Evolutionary conservation across 2,888 invertebrate species (phyloP).

Genomic region (Lissonota sp.): DNA sequence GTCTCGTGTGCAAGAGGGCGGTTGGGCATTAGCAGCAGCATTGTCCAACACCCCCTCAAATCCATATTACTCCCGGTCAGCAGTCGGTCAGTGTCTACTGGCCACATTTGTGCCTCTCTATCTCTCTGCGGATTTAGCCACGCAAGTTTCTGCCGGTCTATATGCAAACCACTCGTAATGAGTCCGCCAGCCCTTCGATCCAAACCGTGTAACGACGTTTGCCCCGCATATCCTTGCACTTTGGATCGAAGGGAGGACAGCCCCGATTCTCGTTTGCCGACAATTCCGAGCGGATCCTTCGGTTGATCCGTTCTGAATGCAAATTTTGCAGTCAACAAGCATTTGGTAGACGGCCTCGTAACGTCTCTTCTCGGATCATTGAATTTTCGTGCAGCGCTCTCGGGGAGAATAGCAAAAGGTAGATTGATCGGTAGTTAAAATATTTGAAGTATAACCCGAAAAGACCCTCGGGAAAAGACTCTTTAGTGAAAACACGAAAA

Average conservation of each 20-base stretch:
- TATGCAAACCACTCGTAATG: slow-evolving; percentile 83
- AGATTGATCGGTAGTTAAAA: too few relatives aligned
- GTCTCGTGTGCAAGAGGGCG: slow-evolving; percentile 69
- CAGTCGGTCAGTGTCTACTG: slow-evolving; percentile 80
- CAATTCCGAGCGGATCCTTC: slow-evolving; percentile 79
- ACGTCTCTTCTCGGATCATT: slow-evolving; percentile 41
- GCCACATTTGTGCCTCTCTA: slow-evolving; percentile 51
- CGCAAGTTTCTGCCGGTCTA: slow-evolving; percentile 72
- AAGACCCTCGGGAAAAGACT: too few relatives aligned
- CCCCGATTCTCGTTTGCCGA: slow-evolving; percentile 58
- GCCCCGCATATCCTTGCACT: slow-evolving; percentile 80
- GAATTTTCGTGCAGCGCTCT: slow-evolving; percentile 36
- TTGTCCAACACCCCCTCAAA: slow-evolving; percentile 81
- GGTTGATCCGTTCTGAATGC: slow-evolving; percentile 77
- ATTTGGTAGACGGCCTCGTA: too few relatives aligned
- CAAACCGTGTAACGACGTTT: slow-evolving; percentile 78
- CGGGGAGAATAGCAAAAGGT: too few relatives aligned
- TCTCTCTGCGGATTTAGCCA: slow-evolving; percentile 32
- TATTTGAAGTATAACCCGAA: too few relatives aligned
- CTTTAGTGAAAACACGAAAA: too few relatives aligned
- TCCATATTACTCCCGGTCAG: slow-evolving; percentile 81
- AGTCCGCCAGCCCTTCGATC: slow-evolving; percentile 81
- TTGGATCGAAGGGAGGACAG: slow-evolving; percentile 67
- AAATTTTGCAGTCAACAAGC: slow-evolving; percentile 67
- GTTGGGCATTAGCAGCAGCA: slow-evolving; percentile 82